Evolutionary conservation across 1,140 invertebrate genomes (phyloP), one percentile per base, ranked within the genome.

Genomic region (Drosophila leontia): DNA sequence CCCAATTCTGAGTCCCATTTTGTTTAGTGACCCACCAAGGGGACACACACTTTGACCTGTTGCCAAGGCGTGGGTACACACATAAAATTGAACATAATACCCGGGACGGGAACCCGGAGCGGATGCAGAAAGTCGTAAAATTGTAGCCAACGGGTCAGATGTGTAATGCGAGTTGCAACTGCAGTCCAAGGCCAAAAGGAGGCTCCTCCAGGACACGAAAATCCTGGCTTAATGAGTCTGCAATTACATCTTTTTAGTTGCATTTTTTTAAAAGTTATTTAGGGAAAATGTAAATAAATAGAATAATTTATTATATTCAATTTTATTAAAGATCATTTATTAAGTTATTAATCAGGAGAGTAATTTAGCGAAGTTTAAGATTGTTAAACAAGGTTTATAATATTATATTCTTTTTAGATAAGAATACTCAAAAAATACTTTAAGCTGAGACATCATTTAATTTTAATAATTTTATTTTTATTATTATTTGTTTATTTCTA

Each of bases 11-110:
- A 13, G 15, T 51, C 15, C 48, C 26, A 32, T 51, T 34, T n/a
- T 12, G 17, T 34, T 51, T 51, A 32, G 50, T 51, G 32, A 12
- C 29, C 50, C 29, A 19, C 50, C 29, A 34, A 17, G 50, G 26
- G 29, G 48, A 32, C 47, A 13, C 26, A 29, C 50, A 17, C 50
- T 51, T 32, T 51, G 50, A 51, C 50, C 50, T 51, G 50, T 51
- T 51, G 11, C 29, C 50, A 51, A 34, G 50, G 1, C 50, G 29
- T 11, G 29, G 50, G 50, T 12, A 29, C 3, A 41, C 15, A 51
- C 50, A 51, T 51, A 34, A 51, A 51, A 51, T 35, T 17, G 29
- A 51, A 51, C 29, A 51, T 51, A 51, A 51, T 34, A 51, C 29
- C 50, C 50, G 7, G 48, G 15, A 7, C 41, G 1, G 2, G 26